phyloP scores from a whole-genome alignment of 2,888 invertebrate species.

The Zeuzera pyrina region DNA sequence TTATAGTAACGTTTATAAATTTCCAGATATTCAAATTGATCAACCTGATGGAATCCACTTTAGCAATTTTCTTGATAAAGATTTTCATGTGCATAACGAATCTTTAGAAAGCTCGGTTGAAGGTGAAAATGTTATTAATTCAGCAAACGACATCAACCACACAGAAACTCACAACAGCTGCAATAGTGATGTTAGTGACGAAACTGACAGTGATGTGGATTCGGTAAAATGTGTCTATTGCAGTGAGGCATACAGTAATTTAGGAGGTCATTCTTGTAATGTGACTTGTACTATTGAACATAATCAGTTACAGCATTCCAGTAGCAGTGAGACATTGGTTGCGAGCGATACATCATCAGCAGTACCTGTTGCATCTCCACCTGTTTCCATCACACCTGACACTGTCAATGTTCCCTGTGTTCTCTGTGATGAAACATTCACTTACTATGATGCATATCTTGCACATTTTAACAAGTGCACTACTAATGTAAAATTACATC shows the following conservation, averaged over 20 bases:
- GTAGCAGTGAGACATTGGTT: constrained; percentile 60
- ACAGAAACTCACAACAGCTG: constrained; percentile 20
- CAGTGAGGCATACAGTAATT: constrained; percentile 47
- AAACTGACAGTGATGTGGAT: constrained; percentile 64
- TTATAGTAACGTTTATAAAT: no score
- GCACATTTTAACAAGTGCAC: constrained; percentile 58
- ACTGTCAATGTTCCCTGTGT: constrained; percentile 50
- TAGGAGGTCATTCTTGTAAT: constrained; percentile 50
- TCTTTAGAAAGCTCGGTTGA: constrained; percentile 38
- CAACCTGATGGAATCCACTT: constrained; percentile 44
- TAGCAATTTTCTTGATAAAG: constrained; percentile 49
- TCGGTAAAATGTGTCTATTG: constrained; percentile 63
- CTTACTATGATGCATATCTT: constrained; percentile 52
- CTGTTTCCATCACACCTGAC: constrained; percentile 22
- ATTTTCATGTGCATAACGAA: constrained; percentile 53
- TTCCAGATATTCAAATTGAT: constrained; percentile 40
- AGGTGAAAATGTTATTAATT: constrained; percentile 54
- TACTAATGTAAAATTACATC: constrained; percentile 60
- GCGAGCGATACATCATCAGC: constrained; percentile 41
- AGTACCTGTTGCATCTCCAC: no score
- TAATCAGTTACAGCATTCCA: constrained; percentile 44
- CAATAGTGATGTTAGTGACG: constrained; percentile 45
- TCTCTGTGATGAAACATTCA: constrained; percentile 55
- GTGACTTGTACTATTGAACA: constrained; percentile 60
- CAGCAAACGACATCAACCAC: constrained; percentile 41